These are phyloP conservation scores for Diachasma alloeum DNA, from an alignment of 1,140 invertebrate species.

Conservation along the genomic window DNA sequence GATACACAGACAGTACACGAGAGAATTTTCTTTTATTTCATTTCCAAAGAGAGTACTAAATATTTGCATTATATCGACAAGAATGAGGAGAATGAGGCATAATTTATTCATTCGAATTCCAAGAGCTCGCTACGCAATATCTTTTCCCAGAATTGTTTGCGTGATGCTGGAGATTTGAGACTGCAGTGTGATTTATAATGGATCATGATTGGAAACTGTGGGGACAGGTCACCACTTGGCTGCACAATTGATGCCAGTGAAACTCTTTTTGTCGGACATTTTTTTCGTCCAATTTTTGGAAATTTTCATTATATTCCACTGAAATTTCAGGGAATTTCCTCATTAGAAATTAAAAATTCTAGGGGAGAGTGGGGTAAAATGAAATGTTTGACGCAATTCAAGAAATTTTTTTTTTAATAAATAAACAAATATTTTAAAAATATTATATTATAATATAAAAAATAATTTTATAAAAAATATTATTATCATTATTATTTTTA, in stretches of 20 bases:
- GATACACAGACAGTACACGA: background rate
- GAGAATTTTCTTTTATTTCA: conserved; percentile 7
- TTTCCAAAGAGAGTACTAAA: background rate
- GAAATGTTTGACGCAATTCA: too few species aligned
- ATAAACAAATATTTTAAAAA: too few species aligned
- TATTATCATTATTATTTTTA: too few species aligned
- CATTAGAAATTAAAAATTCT: too few species aligned
- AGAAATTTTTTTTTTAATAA: too few species aligned
- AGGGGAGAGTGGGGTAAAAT: too few species aligned
- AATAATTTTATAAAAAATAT: too few species aligned
- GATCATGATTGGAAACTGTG: background rate
- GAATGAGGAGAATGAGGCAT: background rate
- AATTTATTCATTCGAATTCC: background rate
- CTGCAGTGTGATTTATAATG: background rate
- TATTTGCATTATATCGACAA: background rate
- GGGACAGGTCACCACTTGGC: background rate
- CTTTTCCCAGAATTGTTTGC: background rate
- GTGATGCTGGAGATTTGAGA: background rate
- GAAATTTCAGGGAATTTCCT: too few species aligned
- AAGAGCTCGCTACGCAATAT: background rate
- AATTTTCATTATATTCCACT: too few species aligned
- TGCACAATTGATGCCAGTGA: background rate
- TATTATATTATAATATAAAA: too few species aligned
- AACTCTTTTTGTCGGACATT: too few species aligned
- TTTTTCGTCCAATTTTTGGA: too few species aligned